Conservation (phyloP, 1,140 invertebrate genomes). For the Copidosoma floridanum region DNA sequence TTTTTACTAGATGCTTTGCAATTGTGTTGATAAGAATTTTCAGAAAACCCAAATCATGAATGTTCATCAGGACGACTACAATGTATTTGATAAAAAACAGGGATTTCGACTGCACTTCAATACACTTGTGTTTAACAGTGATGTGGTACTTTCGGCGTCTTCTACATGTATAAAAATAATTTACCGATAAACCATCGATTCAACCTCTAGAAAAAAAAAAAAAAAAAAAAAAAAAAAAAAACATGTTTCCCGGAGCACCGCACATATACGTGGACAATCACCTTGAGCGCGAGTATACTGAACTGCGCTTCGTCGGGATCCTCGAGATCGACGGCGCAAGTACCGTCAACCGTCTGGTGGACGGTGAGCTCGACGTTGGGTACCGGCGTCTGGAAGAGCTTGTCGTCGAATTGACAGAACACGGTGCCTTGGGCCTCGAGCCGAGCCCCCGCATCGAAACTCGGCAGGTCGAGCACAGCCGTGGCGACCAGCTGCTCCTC, state of each 20-base stretch:
- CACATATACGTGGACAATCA: no score
- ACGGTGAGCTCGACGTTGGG: constrained; percentile 31
- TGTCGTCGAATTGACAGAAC: constrained; percentile 39
- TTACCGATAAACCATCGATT: no score
- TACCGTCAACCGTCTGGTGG: constrained; percentile 30
- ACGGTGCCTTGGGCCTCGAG: constrained; percentile 39
- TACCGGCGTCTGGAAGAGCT: constrained; percentile 38
- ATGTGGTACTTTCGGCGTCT: no score
- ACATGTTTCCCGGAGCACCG: not conserved
- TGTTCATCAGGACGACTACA: no score
- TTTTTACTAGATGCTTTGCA: no score
- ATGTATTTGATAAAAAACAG: no score
- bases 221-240: not conserved
- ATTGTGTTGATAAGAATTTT: no score
- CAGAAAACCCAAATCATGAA: no score
- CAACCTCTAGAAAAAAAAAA: no score
- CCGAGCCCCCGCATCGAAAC: constrained; percentile 31
- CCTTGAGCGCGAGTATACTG: constrained; percentile 40
- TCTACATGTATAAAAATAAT: no score
- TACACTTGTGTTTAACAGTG: no score
- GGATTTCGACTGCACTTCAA: no score
- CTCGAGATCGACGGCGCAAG: constrained; percentile 30
- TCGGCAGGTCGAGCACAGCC: constrained; percentile 41
- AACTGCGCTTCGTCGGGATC: constrained; percentile 7
- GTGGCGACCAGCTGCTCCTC: constrained; percentile 34